phyloP scores from a whole-genome alignment of 2,888 invertebrate genomes.

The Apotomis turbidana region DNA sequence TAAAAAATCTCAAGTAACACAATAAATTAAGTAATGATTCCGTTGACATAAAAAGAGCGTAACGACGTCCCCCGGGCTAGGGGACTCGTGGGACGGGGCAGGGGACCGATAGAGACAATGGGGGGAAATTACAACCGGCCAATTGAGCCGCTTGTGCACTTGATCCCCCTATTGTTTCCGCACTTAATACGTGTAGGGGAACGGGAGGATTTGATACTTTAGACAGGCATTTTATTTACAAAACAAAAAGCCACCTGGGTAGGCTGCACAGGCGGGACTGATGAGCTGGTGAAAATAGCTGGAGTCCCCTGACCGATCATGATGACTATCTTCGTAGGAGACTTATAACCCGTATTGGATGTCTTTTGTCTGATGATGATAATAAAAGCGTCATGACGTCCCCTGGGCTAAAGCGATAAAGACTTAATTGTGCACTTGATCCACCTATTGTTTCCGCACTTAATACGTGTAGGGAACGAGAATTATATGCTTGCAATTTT shows the following conservation, averaged over 20 bases:
- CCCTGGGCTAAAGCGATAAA: conserved; percentile 50
- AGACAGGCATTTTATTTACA: too few species aligned
- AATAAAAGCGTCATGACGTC: conserved; percentile 71
- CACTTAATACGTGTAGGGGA: conserved; percentile 58
- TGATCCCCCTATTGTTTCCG: conserved; percentile 82
- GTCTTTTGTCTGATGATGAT: conserved; percentile 36
- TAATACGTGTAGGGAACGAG: conserved; percentile 50
- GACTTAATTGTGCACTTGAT: conserved; percentile 77
- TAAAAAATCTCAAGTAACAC: conserved; percentile 39
- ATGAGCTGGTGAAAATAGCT: too few species aligned
- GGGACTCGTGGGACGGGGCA: conserved; percentile 48
- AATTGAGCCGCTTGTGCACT: conserved; percentile 79
- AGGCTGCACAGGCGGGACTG: too few species aligned
- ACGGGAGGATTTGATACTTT: conserved; percentile 56
- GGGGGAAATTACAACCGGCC: conserved; percentile 80
- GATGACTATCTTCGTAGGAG: too few species aligned
- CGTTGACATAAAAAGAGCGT: conserved; percentile 66
- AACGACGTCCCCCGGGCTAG: conserved; percentile 67
- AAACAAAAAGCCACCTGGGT: too few species aligned
- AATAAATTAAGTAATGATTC: conserved; percentile 61
- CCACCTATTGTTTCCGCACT: conserved; percentile 81
- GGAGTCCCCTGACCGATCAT: too few species aligned
- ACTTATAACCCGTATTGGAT: too few species aligned
- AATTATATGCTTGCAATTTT: too few species aligned
- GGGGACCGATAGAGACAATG: conserved; percentile 76